A percentile compares a stretch with the other conserved stretches of the same genome.
Evolutionary conservation across 1,140 invertebrate species (phyloP).

Genomic region (Drosophila tani): DNA sequence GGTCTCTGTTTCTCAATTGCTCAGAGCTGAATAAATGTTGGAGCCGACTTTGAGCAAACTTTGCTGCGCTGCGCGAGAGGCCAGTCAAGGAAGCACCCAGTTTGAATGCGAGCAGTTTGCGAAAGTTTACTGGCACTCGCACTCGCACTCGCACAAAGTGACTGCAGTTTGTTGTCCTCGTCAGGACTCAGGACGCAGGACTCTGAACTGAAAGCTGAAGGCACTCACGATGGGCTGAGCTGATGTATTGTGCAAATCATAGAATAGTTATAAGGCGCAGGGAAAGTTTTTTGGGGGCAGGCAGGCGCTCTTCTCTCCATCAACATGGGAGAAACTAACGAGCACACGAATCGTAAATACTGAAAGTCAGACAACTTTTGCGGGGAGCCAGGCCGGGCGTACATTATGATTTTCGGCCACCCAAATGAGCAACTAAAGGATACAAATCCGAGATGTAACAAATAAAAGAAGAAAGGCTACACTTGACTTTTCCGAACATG

Average conservation of each 20-base stretch:
- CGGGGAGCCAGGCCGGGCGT: not conserved
- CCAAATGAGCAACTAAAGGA: slow-evolving; percentile 14
- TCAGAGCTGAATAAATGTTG: slow-evolving; percentile 23
- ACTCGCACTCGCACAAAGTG: slow-evolving; percentile 48
- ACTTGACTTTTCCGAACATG: no score
- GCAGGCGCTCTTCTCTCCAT: not conserved
- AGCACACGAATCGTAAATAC: slow-evolving; percentile 6
- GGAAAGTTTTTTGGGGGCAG: slow-evolving; percentile 11
- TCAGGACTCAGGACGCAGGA: not conserved
- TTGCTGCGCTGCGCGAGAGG: slow-evolving; percentile 8
- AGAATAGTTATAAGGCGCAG: slow-evolving; percentile 22
- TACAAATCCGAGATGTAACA: not conserved
- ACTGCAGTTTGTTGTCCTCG: slow-evolving; percentile 58
- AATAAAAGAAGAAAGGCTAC: no score
- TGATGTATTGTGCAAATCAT: slow-evolving; percentile 40
- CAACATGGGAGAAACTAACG: slow-evolving; percentile 4
- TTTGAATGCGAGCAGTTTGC: slow-evolving; percentile 34
- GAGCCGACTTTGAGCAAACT: slow-evolving; percentile 28
- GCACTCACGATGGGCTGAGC: slow-evolving; percentile 27
- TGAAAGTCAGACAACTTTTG: slow-evolving; percentile 8
- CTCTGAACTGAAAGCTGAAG: slow-evolving; percentile 16
- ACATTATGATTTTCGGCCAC: slow-evolving; percentile 6
- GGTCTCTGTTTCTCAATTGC: slow-evolving; percentile 16
- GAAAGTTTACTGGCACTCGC: slow-evolving; percentile 29
- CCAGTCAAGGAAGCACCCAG: slow-evolving; percentile 32